Base-by-base conservation (phyloP, 2,113 vertebrate species). In the Illadopsis cleaveri region DNA sequence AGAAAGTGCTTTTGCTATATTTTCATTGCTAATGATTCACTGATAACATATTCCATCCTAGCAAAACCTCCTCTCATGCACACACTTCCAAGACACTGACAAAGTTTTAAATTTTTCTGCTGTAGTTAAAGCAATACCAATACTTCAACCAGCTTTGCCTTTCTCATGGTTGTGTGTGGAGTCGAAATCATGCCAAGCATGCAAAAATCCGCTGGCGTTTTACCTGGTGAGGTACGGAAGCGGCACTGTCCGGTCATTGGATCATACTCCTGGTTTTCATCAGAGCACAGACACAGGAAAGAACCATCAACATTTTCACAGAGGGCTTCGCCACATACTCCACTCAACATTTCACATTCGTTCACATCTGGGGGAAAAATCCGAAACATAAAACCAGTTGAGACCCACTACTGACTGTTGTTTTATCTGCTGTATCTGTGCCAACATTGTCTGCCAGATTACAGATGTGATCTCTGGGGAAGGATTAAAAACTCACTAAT, bases 271-370 rank as follows among this genome's bases (percentile, higher is more conserved):
- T 99, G 99, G 81, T 95, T 98, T 37, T 99, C 98, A 9, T 98
- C 97, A 14, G 98, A 97, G 93, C 99, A 99, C 89, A 98, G 83
- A 70, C 99, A 99, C 57, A 98, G 96, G 97, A 99, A 99, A 79
- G 99, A 98, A 12, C 99, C 99, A 18, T 99, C 99, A 2, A 98
- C 97, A 8, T 99, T 99, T 95, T 99, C 98, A 96, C 99, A 99
- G 92, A 98, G 98, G 37, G 99, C 99, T 94, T 99, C 99, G 0
- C 99, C 99, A 91, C 99, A 99, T 77, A 99, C 98, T 27, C 98
- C 98, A 78, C 98, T 98, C 92, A 99, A 98, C 97, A 99, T 97
- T 86, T 99, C 99, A 89, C 99, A 99, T 97, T 99, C 99, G 37
- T 99, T 99, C 96, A 99, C 98, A 96, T 99, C 99, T 99, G 98